Evolutionary conservation across 2,113 vertebrate genomes (phyloP).

Genomic region (Lanius ludovicianus): DNA sequence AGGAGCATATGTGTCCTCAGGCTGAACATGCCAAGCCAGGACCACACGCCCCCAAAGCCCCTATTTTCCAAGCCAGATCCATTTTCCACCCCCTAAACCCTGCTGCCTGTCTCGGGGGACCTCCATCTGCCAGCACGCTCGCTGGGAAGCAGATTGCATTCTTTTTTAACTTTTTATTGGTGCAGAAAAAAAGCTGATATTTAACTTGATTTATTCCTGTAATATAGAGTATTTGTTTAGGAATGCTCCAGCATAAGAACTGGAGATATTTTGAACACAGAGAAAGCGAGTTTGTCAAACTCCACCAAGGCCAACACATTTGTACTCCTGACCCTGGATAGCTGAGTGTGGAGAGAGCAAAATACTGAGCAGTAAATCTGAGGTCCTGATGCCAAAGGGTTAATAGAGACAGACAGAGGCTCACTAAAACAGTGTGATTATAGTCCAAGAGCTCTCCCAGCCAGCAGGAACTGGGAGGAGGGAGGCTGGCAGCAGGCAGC

Average conservation of each 20-base stretch:
- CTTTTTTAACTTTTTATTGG: neutral
- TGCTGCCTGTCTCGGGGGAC: neutral
- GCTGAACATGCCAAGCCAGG: fast-evolving
- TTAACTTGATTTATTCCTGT: slow-evolving; percentile 36
- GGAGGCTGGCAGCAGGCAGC: neutral
- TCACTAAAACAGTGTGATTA: fast-evolving
- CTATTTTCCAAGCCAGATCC: neutral
- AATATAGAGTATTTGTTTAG: neutral
- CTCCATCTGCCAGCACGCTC: neutral
- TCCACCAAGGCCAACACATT: fast-evolving
- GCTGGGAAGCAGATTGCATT: neutral
- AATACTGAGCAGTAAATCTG: neutral
- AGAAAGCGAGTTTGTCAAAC: neutral
- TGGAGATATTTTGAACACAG: neutral
- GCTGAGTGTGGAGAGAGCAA: fast-evolving
- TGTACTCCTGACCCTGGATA: neutral
- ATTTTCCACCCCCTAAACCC: neutral
- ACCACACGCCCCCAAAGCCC: fast-evolving
- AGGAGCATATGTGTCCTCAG: neutral
- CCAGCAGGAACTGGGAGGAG: neutral
- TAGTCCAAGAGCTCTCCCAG: neutral
- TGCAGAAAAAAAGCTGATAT: neutral
- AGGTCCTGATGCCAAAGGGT: neutral
- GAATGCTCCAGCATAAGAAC: neutral
- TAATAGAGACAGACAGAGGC: neutral